Percentiles rank a stretch among this genome's conserved stretches.
phyloP scores from a whole-genome alignment of 1,140 invertebrate genomes.

The Heliconius nattereri region DNA sequence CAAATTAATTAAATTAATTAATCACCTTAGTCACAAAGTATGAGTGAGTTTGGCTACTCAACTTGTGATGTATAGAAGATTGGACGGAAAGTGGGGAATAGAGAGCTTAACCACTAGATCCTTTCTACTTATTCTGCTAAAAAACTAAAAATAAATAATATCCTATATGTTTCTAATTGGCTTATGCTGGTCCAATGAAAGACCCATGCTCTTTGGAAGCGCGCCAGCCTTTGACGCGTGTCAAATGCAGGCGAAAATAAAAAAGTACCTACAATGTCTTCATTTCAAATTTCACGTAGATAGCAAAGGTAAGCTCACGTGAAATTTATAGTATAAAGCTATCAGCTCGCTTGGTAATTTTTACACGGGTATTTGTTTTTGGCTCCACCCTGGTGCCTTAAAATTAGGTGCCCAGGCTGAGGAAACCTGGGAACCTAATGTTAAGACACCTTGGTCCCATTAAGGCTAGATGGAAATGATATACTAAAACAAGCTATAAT shows the following conservation, averaged over 20 bases:
- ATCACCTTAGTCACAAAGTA: no score
- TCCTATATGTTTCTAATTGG: background rate
- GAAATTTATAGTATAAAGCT: background rate
- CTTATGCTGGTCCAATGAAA: background rate
- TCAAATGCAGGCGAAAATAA: background rate
- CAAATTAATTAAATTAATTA: no score
- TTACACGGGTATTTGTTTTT: background rate
- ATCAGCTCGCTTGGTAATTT: background rate
- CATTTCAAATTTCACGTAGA: background rate
- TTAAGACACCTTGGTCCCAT: background rate
- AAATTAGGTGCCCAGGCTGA: background rate
- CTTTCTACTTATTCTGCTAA: background rate
- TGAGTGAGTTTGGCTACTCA: no score
- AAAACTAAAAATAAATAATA: background rate
- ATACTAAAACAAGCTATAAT: no score
- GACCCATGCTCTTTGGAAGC: constrained; percentile 27
- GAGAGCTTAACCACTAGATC: background rate
- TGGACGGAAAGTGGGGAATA: background rate
- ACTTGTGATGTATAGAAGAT: no score
- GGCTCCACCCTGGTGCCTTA: no score
- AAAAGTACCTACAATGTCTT: background rate
- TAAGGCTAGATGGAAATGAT: no score
- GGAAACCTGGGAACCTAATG: background rate
- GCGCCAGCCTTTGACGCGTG: constrained; percentile 24
- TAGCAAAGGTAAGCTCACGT: background rate